These are phyloP conservation scores for Calameuta idolon DNA, from an alignment of 2,888 invertebrate genomes.

Conservation along the genomic window DNA sequence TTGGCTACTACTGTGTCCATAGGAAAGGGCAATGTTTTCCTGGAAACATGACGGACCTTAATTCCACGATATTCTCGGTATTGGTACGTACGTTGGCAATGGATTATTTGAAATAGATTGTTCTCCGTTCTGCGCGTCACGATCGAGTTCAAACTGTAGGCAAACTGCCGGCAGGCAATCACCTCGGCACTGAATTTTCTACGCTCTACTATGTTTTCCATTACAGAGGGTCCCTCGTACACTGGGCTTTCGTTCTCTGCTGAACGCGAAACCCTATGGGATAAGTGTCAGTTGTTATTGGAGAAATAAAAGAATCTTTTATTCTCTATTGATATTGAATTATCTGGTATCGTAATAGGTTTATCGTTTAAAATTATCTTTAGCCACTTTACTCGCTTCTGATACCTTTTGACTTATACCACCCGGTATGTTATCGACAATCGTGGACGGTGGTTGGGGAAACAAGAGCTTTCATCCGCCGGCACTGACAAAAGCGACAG, in stretches of 20 bases:
- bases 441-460: not conserved
- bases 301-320: not conserved
- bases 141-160: conserved; percentile 32
- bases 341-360: not conserved
- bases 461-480: not conserved
- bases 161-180: conserved; percentile 33
- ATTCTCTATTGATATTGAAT: no score
- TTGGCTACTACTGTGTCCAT: not conserved
- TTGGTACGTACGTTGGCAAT: not conserved
- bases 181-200: not conserved
- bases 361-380: not conserved
- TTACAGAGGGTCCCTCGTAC: not conserved
- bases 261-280: not conserved
- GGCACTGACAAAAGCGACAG: conserved; percentile 14
- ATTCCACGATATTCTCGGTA: not conserved
- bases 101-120: conserved; percentile 35
- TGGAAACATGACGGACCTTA: not conserved
- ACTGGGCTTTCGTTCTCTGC: not conserved
- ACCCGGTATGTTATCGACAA: not conserved
- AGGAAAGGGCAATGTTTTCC: not conserved
- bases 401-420: not conserved
- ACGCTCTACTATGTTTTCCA: not conserved
- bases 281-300: not conserved
- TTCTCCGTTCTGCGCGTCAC: conserved; percentile 26
- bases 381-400: not conserved